These are phyloP conservation scores for Falco peregrinus DNA, from an alignment of 2,797 vertebrate genomes.

Conservation along the genomic window DNA sequence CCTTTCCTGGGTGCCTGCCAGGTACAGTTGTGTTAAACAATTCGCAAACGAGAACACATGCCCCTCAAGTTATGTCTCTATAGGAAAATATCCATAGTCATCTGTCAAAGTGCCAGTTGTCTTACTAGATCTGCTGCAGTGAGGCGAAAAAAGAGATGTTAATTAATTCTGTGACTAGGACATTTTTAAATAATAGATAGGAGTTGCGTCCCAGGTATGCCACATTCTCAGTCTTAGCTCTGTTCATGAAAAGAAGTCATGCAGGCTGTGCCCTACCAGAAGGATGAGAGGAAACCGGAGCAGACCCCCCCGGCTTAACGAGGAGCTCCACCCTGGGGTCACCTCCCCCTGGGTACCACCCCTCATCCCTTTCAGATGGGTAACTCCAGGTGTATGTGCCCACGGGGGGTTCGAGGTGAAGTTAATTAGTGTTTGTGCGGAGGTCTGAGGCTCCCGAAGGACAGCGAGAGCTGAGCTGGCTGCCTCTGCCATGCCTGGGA, in stretches of 20 bases:
- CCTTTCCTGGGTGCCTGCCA: neutral
- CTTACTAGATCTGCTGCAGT: neutral
- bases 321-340: neutral
- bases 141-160: neutral
- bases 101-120: neutral
- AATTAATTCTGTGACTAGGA: neutral
- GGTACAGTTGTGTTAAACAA: neutral
- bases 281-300: neutral
- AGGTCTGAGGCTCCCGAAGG: neutral
- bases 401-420: rapidly evolving
- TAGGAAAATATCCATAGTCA: neutral
- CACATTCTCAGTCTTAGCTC: neutral
- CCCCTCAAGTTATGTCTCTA: neutral
- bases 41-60: neutral
- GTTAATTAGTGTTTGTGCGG: neutral
- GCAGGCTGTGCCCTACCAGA: neutral
- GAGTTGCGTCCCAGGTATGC: neutral
- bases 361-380: neutral
- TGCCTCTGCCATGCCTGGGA: neutral
- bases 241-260: rapidly evolving
- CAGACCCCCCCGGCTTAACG: neutral
- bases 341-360: neutral
- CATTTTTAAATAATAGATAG: neutral
- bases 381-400: neutral
- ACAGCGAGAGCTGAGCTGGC: neutral